Evolutionary conservation across 2,113 vertebrate genomes (phyloP).

Genomic region (Calypte anna): DNA sequence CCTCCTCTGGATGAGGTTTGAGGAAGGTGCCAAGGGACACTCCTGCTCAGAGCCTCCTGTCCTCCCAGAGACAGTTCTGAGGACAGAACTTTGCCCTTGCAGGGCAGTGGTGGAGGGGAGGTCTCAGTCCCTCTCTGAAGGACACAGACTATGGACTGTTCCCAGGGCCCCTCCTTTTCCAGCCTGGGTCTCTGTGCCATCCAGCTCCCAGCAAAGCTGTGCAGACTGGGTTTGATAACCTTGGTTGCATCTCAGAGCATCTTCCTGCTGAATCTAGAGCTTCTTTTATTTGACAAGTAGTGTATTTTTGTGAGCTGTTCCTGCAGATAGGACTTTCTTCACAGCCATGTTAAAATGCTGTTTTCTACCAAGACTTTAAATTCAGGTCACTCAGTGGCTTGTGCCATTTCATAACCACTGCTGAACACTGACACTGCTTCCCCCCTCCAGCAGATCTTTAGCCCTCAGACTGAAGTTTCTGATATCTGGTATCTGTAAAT

Average conservation of each 20-base stretch:
- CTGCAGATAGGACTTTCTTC: not conserved
- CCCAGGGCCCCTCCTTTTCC: not conserved
- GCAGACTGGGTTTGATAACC: not conserved
- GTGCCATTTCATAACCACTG: not conserved
- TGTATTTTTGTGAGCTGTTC: not conserved
- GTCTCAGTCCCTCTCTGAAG: rapidly evolving
- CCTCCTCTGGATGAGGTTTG: not conserved
- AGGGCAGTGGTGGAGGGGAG: not conserved
- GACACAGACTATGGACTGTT: not conserved
- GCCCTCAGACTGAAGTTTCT: not conserved
- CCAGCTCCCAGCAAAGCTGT: not conserved
- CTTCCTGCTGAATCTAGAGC: not conserved
- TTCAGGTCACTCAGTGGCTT: not conserved
- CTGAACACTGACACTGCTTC: not conserved
- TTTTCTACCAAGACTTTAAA: not conserved
- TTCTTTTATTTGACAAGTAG: not conserved
- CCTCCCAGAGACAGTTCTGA: rapidly evolving
- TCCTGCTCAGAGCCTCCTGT: not conserved
- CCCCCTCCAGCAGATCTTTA: not conserved
- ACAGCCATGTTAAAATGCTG: not conserved
- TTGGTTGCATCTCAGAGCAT: not conserved
- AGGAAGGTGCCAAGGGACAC: not conserved
- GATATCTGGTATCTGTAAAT: not conserved
- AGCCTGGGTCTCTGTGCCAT: not conserved
- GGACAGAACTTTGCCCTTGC: not conserved